These are phyloP conservation scores for Cynocephalus volans DNA, from an alignment of 2,113 vertebrate species.

Conservation along the genomic window DNA sequence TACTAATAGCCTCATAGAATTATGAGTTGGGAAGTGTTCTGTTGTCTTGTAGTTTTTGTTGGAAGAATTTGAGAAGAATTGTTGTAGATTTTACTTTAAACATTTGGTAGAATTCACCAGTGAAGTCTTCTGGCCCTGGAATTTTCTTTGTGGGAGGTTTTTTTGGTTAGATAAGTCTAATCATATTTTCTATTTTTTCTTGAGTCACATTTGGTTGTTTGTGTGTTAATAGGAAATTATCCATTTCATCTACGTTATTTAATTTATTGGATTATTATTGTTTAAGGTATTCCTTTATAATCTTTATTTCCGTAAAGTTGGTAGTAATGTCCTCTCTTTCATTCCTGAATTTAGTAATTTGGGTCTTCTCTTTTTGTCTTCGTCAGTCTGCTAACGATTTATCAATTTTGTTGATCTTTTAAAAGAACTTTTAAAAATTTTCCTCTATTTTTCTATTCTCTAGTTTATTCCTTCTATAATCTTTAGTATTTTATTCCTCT, in stretches of 20 bases:
- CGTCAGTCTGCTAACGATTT: background rate
- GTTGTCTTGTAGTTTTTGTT: background rate
- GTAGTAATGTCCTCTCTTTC: background rate
- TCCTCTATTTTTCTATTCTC: background rate
- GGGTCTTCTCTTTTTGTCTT: background rate
- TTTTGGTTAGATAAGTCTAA: background rate
- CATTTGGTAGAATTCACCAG: background rate
- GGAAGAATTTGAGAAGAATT: background rate
- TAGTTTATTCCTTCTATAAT: background rate
- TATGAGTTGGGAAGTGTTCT: background rate
- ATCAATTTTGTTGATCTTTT: background rate
- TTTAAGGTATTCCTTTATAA: background rate
- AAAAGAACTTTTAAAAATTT: background rate
- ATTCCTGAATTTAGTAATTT: background rate
- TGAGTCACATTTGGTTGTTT: background rate
- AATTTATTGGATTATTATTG: background rate
- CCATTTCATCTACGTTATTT: background rate
- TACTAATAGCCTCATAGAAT: background rate
- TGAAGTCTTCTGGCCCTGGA: background rate
- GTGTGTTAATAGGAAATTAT: background rate
- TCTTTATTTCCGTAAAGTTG: background rate
- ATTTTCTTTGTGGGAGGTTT: background rate
- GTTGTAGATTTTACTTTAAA: background rate
- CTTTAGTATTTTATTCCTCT: background rate
- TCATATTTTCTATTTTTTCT: constrained; percentile 19